phyloP scores from a whole-genome alignment of 2,888 invertebrate genomes.

The Drosophila merina region DNA sequence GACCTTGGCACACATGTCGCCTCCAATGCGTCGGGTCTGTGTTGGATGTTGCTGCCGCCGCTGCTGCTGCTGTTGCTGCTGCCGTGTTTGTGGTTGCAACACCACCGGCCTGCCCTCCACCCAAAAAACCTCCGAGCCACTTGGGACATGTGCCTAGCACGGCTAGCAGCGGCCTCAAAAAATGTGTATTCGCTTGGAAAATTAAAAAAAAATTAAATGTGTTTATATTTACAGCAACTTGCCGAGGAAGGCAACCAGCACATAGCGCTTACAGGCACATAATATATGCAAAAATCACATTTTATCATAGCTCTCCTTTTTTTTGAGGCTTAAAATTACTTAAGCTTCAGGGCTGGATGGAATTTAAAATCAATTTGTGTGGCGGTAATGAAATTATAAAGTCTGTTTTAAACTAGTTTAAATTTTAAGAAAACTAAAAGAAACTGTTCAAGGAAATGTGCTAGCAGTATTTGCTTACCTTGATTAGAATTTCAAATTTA shows the following conservation, averaged over 20 bases:
- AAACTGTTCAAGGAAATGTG: too few relatives aligned
- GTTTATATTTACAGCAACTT: slow-evolving; percentile 58
- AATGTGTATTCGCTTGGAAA: slow-evolving; percentile 74
- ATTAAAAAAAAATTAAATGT: slow-evolving; percentile 74
- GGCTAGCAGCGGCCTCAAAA: slow-evolving; percentile 37
- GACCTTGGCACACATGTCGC: slow-evolving; percentile 39
- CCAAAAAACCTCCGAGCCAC: slow-evolving; percentile 29
- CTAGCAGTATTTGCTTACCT: too few relatives aligned
- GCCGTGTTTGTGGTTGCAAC: slow-evolving; percentile 43
- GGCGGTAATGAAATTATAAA: neutral
- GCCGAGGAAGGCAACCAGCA: neutral
- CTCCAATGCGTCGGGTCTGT: slow-evolving; percentile 48
- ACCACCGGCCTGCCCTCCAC: slow-evolving; percentile 15
- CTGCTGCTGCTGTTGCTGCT: slow-evolving; percentile 12
- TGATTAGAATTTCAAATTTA: too few relatives aligned
- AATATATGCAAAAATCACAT: slow-evolving; percentile 34
- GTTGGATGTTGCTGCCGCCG: slow-evolving; percentile 13
- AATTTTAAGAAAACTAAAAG: too few relatives aligned
- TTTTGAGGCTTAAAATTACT: slow-evolving; percentile 7
- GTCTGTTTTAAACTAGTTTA: neutral
- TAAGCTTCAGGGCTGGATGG: neutral
- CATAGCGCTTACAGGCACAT: slow-evolving; percentile 16
- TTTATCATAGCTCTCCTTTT: neutral
- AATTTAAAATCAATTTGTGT: slow-evolving; percentile 3
- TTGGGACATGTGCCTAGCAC: slow-evolving; percentile 36